Conservation (phyloP, 2,797 vertebrate genomes). For the Simalia tracyae region DNA sequence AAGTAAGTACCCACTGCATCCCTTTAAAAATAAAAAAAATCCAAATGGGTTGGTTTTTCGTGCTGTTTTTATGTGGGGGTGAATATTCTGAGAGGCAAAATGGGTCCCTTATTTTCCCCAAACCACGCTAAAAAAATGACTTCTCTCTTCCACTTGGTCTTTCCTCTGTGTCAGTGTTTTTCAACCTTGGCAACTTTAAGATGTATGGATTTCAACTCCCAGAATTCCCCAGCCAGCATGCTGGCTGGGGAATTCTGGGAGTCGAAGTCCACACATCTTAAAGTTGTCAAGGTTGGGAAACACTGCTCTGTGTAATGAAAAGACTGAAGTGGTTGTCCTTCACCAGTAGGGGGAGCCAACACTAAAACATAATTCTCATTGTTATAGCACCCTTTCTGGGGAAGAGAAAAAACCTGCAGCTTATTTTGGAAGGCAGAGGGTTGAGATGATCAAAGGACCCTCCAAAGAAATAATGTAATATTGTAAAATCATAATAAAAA, state of each 20-base stretch:
- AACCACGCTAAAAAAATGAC: background rate
- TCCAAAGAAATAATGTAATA: background rate
- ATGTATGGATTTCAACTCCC: no score
- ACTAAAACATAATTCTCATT: background rate
- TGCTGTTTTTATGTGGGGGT: background rate
- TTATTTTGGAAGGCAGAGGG: background rate
- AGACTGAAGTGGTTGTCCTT: background rate
- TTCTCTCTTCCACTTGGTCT: background rate
- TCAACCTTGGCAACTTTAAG: no score
- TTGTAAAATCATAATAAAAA: background rate
- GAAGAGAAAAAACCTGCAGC: background rate
- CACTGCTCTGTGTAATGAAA: background rate
- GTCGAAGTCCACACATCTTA: no score
- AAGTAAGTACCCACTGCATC: background rate
- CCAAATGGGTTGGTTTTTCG: background rate
- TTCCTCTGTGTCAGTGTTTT: background rate
- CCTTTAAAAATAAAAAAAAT: background rate
- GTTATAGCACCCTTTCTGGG: background rate
- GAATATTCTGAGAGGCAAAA: background rate
- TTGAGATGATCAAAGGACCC: background rate
- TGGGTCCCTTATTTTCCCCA: background rate
- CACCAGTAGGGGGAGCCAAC: background rate
- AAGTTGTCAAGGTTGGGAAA: no score
- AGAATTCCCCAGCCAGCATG: no score
- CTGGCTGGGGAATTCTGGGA: no score